These are phyloP conservation scores for Acanthurus leucopareius DNA, from an alignment of 2,797 vertebrate species.

Conservation along the genomic window DNA sequence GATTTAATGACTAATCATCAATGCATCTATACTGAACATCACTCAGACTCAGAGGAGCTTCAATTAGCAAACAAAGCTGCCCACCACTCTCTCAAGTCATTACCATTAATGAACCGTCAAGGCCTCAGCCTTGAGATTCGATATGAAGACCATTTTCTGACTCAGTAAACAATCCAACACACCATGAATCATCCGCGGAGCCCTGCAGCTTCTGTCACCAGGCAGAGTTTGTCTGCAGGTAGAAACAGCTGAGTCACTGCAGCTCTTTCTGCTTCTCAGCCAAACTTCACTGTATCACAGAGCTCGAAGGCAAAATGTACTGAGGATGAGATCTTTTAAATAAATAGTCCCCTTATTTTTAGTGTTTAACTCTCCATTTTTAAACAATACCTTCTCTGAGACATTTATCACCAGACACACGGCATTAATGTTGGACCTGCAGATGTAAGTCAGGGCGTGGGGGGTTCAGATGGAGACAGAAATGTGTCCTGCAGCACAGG, in stretches of 20 bases:
- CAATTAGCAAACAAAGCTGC: too few relatives aligned
- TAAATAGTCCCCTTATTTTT: not conserved
- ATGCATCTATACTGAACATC: too few relatives aligned
- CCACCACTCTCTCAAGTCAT: not conserved
- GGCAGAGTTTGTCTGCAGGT: constrained; percentile 64
- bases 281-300: constrained; percentile 12
- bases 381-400: not conserved
- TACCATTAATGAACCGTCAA: not conserved
- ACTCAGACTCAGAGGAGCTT: too few relatives aligned
- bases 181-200: constrained; percentile 10
- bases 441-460: constrained; percentile 26
- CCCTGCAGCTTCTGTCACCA: constrained; percentile 70
- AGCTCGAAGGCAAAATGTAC: not conserved
- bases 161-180: constrained; percentile 17
- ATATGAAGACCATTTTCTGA: constrained; percentile 10
- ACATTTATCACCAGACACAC: not conserved
- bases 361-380: not conserved
- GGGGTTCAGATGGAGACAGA: constrained; percentile 21
- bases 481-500: constrained; percentile 14
- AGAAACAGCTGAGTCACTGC: constrained; percentile 80
- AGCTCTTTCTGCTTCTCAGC: constrained; percentile 46
- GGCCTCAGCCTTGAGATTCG: not conserved
- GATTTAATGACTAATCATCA: too few relatives aligned
- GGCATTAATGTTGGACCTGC: constrained; percentile 8
- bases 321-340: not conserved